These are phyloP conservation scores for Erannis defoliaria DNA, from an alignment of 2,888 invertebrate genomes.

Conservation along the genomic window DNA sequence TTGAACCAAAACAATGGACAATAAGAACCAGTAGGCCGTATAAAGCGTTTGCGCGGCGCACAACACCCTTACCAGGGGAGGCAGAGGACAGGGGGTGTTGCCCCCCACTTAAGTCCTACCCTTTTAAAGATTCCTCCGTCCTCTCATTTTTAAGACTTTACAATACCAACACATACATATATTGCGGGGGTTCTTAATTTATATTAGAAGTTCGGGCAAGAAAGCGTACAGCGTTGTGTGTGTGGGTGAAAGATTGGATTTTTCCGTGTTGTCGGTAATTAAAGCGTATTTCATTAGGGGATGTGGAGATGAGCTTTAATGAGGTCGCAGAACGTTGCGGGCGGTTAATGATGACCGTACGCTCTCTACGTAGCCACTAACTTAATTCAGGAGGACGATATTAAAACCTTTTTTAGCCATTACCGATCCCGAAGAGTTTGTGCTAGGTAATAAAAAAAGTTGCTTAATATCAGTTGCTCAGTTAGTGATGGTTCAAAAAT, in stretches of 20 bases:
- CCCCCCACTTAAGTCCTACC: conserved; percentile 83
- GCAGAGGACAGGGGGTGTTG: conserved; percentile 61
- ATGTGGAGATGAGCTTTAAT: conserved; percentile 68
- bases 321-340: conserved; percentile 52
- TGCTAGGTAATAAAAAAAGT: too few relatives aligned
- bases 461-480: too few relatives aligned
- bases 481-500: too few relatives aligned
- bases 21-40: conserved; percentile 78
- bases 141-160: conserved; percentile 86
- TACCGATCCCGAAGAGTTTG: too few relatives aligned
- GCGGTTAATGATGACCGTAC: conserved; percentile 14
- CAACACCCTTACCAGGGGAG: conserved; percentile 58
- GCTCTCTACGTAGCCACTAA: neutral
- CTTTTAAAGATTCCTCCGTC: conserved; percentile 85
- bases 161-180: conserved; percentile 81
- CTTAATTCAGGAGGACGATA: neutral
- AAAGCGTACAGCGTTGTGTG: conserved; percentile 48
- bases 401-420: neutral
- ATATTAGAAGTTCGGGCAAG: conserved; percentile 58
- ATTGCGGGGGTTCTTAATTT: conserved; percentile 75
- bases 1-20: conserved; percentile 83
- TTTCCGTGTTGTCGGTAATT: conserved; percentile 84
- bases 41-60: conserved; percentile 76
- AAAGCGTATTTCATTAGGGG: conserved; percentile 70
- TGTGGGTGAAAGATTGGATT: conserved; percentile 77